Percentiles rank a stretch among this genome's conserved stretches.
Conservation (phyloP, 2,113 vertebrate genomes). For the Polypterus bichir region DNA sequence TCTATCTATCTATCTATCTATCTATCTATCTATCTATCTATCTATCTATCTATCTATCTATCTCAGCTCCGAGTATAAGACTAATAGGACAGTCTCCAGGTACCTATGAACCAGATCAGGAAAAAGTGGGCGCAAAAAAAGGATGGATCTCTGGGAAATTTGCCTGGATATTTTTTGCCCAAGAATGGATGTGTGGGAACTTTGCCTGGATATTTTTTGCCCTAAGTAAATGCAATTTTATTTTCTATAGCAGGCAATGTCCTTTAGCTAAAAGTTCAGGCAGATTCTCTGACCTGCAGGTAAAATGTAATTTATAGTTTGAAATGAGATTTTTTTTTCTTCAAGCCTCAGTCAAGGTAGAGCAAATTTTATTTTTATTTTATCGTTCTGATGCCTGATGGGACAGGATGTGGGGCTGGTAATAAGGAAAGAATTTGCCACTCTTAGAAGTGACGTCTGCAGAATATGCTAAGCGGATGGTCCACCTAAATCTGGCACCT, state of each 20-base stretch:
- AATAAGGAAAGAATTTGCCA: neutral
- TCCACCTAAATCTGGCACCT: too few species aligned
- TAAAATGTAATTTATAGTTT: slow-evolving; percentile 7
- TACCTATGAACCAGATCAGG: too few species aligned
- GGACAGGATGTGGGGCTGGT: neutral
- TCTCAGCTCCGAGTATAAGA: too few species aligned
- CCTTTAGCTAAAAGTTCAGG: slow-evolving; percentile 3
- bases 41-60: too few species aligned
- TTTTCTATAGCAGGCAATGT: neutral
- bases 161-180: neutral
- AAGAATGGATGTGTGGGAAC: neutral
- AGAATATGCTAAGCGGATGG: too few species aligned
- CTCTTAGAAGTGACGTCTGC: too few species aligned
- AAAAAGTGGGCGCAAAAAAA: too few species aligned
- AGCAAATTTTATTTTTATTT: slow-evolving; percentile 2
- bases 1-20: too few species aligned
- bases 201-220: neutral
- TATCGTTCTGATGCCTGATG: neutral
- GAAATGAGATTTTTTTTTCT: slow-evolving; percentile 1
- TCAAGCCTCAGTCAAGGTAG: neutral
- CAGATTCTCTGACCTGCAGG: slow-evolving; percentile 2
- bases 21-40: too few species aligned
- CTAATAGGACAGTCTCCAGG: too few species aligned
- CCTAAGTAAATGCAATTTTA: neutral
- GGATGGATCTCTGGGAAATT: neutral